Base-by-base conservation (phyloP, 2,888 invertebrate genomes). In the Pantelozetes paolii region DNA sequence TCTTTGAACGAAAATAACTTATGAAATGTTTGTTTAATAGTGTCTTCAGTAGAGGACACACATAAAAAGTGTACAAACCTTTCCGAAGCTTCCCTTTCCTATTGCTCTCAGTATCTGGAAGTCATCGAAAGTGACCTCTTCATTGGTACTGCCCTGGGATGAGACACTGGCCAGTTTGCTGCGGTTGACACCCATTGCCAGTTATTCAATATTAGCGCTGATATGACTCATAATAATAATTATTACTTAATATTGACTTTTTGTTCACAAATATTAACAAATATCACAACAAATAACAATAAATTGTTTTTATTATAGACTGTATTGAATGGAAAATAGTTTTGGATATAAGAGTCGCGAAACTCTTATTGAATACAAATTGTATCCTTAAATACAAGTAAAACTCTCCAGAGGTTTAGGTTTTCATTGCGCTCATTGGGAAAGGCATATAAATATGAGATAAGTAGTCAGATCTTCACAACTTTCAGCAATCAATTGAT, bases 11-110 rank as follows among this genome's bases (percentile, higher is more conserved):
- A 57, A 57, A 57, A 57, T 57, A 57, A 57, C 57, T 54, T 28
- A 57, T 57, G 15, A 30, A 30, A 57, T 57, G 57, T 57, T 57
- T 57, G 18, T 28, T 57, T 57, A 13, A 28, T 3, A 13, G 50
- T 45, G 45, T 13, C 5, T 45, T 45, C 11, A 18, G 2, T 23
- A 54, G 3, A n/a, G n/a, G n/a, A n/a, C n/a, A n/a, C n/a, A n/a
- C 32, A 28, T 9, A 59, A 59, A n/a, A 28, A 57, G 50, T 20
- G n/a, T n/a, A 80, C 87, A 84, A 84, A 91, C 91, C 87, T 92
- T 92, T 78, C 92, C 91, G 81, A 92, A 92, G 81, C 91, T 91
- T 75, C 92, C 92, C 82, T 90, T 89, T 69, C 92, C 92, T 80
- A 92, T 92, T 48, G 91, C 90, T 77, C 92, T 84, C 72, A 92